phyloP scores from a whole-genome alignment of 2,797 vertebrate species.

The Myotis daubentonii region DNA sequence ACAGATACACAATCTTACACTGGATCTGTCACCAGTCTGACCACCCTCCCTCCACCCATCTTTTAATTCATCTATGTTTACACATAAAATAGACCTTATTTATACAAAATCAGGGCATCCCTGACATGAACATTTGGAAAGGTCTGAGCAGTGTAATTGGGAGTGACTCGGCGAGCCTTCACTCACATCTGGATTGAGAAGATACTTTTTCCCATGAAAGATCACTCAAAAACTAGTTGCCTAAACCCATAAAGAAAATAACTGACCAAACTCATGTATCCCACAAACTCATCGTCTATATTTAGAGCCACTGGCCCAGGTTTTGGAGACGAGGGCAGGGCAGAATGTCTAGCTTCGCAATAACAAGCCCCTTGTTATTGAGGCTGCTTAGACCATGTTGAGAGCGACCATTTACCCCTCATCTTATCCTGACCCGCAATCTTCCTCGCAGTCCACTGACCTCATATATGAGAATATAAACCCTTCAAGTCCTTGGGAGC shows the following conservation, averaged over 20 bases:
- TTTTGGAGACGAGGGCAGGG: not conserved
- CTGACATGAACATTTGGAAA: not conserved
- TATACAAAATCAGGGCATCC: not conserved
- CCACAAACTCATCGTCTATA: not conserved
- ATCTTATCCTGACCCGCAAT: not conserved
- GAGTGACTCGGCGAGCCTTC: not conserved
- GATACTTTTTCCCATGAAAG: not conserved
- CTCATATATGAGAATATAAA: not conserved
- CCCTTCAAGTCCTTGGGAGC: not conserved
- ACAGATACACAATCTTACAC: conserved; percentile 96
- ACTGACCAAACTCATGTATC: not conserved
- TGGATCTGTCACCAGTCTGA: conserved; percentile 81
- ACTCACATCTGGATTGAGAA: not conserved
- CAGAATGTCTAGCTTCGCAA: not conserved
- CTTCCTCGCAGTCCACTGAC: not conserved
- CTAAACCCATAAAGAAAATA: not conserved
- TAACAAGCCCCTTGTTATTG: not conserved
- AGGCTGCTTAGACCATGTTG: not conserved
- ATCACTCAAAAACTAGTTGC: not conserved
- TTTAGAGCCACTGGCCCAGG: not conserved
- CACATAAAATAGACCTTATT: not conserved
- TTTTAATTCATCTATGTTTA: not conserved
- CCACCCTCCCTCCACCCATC: not conserved
- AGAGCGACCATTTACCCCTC: not conserved
- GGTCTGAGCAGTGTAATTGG: not conserved